Conservation (phyloP, 2,113 vertebrate species). For the Procapra przewalskii region DNA sequence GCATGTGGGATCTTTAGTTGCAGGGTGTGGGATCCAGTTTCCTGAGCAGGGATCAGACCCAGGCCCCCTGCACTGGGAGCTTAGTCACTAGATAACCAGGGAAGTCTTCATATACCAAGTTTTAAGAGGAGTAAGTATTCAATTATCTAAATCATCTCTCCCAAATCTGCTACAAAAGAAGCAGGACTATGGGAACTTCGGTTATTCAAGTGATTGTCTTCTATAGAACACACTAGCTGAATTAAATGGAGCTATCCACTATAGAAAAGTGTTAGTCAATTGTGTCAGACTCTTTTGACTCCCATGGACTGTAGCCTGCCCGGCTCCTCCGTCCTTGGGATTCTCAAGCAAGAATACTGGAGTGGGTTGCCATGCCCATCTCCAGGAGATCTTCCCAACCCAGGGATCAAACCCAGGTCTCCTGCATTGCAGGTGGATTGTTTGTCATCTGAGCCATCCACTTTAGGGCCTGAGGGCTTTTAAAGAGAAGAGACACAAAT, state of each 20-base stretch:
- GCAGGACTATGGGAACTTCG: neutral
- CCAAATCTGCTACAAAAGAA: neutral
- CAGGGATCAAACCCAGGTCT: fast-evolving
- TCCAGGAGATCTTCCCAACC: neutral
- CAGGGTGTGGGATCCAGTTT: neutral
- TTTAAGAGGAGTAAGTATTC: neutral
- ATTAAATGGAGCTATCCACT: neutral
- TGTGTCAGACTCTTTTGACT: neutral
- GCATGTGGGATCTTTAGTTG: neutral
- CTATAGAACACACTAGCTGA: neutral
- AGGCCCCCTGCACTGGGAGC: neutral
- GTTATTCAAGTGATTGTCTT: neutral
- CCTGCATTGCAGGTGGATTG: neutral
- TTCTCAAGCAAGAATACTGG: neutral
- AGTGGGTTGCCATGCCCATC: neutral
- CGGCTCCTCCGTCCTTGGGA: neutral
- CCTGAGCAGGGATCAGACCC: neutral
- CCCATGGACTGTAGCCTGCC: neutral
- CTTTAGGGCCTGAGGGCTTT: neutral
- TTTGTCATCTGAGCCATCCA: neutral
- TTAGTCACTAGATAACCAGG: neutral
- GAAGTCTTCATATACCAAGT: neutral
- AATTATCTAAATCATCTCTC: neutral
- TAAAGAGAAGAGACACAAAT: neutral
- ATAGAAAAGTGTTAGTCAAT: neutral